phyloP scores from a whole-genome alignment of 2,888 invertebrate species.

The Phortica okadai region DNA sequence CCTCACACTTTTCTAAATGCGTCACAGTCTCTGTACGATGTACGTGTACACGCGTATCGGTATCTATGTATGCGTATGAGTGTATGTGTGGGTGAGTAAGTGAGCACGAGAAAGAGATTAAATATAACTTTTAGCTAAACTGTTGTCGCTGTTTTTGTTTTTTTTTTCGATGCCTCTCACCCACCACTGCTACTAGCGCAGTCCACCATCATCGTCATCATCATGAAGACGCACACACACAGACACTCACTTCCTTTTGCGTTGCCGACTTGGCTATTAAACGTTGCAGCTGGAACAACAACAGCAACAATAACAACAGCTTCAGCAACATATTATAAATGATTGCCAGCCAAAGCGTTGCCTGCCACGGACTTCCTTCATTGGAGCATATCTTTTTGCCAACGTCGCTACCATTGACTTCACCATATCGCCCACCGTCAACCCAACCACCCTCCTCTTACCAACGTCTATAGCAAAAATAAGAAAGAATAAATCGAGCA shows the following conservation, averaged over 20 bases:
- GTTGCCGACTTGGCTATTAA: conserved; percentile 33
- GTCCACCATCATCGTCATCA: no score
- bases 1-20: background rate
- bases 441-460: background rate
- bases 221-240: background rate
- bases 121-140: conserved; percentile 37
- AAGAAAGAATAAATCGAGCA: background rate
- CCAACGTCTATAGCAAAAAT: background rate
- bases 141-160: conserved; percentile 19
- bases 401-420: background rate
- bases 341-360: conserved; percentile 16
- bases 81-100: conserved; percentile 8
- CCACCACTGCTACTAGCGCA: background rate
- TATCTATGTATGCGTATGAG: background rate
- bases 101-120: conserved; percentile 13
- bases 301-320: background rate
- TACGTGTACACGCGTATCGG: background rate
- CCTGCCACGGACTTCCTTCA: background rate
- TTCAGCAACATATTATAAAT: conserved; percentile 16
- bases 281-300: conserved; percentile 25
- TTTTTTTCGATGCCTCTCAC: background rate
- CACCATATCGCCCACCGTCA: no score
- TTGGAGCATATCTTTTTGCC: background rate
- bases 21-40: background rate
- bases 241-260: background rate